These are phyloP conservation scores for Bombylius major DNA, from an alignment of 2,888 invertebrate genomes.

Conservation along the genomic window DNA sequence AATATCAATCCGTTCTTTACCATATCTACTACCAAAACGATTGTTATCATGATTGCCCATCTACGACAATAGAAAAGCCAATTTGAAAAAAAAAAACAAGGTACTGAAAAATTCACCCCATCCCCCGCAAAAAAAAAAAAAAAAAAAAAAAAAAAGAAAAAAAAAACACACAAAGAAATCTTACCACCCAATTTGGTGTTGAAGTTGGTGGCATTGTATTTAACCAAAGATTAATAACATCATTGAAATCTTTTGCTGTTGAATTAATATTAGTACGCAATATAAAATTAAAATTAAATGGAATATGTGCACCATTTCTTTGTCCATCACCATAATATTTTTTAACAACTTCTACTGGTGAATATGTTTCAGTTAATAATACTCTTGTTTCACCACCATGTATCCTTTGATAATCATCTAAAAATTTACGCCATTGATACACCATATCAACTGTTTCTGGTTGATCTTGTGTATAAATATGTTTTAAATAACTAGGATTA, in stretches of 20 bases:
- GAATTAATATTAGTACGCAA: constrained; percentile 43
- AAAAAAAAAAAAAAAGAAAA: not conserved
- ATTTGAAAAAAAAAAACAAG: not conserved
- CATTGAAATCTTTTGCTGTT: constrained; percentile 40
- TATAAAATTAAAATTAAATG: constrained; percentile 47
- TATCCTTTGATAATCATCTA: constrained; percentile 37
- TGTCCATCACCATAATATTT: constrained; percentile 45
- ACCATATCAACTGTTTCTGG: constrained; percentile 45
- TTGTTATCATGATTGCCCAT: constrained; percentile 58
- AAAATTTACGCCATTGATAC: constrained; percentile 42
- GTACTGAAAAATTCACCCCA: not conserved
- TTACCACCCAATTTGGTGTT: constrained; percentile 55
- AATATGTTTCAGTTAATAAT: constrained; percentile 50
- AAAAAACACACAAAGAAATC: constrained; percentile 20
- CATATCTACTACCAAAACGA: constrained; percentile 49
- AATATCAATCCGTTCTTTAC: constrained; percentile 51
- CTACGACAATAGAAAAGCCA: not conserved
- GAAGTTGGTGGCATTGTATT: constrained; percentile 41
- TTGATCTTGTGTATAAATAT: constrained; percentile 47
- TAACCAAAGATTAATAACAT: constrained; percentile 44
- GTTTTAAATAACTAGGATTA: constrained; percentile 44
- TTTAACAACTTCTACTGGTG: constrained; percentile 39
- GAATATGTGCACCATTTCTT: constrained; percentile 43
- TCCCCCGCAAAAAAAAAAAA: not conserved
- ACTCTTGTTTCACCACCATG: constrained; percentile 35